A percentile compares a stretch with the other conserved stretches of the same genome.
These are phyloP conservation scores for Machimus rusticus DNA, from an alignment of 2,888 invertebrate species.

Conservation along the genomic window DNA sequence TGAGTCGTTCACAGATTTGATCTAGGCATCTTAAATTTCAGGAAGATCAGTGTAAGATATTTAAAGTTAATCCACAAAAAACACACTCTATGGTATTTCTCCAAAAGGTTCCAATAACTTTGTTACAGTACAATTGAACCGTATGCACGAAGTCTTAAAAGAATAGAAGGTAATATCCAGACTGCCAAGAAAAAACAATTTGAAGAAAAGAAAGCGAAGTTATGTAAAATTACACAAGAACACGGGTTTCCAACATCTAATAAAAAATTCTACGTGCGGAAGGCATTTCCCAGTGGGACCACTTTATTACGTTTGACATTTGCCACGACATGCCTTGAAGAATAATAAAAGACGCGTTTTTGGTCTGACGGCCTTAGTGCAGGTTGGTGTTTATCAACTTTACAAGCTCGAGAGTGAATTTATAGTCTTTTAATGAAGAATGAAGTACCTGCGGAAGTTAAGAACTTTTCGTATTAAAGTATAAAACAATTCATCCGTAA, in stretches of 20 bases:
- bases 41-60: too few species aligned
- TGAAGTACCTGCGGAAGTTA: not conserved
- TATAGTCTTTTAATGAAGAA: not conserved
- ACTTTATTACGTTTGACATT: not conserved
- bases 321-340: not conserved
- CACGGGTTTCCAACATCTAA: not conserved
- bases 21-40: too few species aligned
- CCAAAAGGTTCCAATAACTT: not conserved
- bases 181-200: not conserved
- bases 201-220: not conserved
- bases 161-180: not conserved
- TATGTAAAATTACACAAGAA: not conserved
- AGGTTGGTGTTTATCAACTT: not conserved
- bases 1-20: too few species aligned
- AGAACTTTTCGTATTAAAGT: not conserved
- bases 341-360: not conserved
- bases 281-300: not conserved
- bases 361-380: not conserved
- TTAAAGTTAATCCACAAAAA: too few species aligned
- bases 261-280: not conserved
- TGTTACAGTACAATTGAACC: not conserved
- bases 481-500: not conserved
- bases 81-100: too few species aligned
- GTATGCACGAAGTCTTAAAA: not conserved
- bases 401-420: not conserved